Conservation (phyloP, 2,113 vertebrate genomes). For the Ageneiosus marmoratus region DNA sequence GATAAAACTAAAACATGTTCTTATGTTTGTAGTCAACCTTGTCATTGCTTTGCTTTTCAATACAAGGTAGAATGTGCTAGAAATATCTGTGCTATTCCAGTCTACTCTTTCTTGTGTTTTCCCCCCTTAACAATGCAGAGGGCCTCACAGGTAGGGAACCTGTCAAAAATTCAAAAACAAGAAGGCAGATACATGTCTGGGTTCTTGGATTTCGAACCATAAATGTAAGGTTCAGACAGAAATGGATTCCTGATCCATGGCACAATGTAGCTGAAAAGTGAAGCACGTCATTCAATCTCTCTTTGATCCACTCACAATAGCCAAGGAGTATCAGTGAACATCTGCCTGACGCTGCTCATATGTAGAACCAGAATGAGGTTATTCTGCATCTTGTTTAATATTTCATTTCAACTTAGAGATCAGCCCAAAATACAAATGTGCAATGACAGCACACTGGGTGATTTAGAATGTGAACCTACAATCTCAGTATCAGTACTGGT, state of each 20-base stretch:
- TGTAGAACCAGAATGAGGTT: not conserved
- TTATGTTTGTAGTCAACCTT: not conserved
- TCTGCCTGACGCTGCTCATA: constrained; percentile 3
- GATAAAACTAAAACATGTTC: not conserved
- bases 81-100: constrained; percentile 1
- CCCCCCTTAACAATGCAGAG: not conserved
- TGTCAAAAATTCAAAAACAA: constrained; percentile 30
- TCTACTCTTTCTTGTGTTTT: not conserved
- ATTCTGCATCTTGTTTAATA: not conserved
- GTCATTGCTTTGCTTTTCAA: not conserved
- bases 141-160: constrained; percentile 21
- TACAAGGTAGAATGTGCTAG: not conserved
- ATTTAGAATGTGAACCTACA: not conserved
- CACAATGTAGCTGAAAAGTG: not conserved
- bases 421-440: not conserved
- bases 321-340: not conserved
- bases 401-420: not conserved
- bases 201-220: constrained; percentile 16
- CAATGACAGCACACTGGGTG: not conserved
- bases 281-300: not conserved
- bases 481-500: not conserved
- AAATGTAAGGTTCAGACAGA: not conserved
- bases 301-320: not conserved
- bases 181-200: constrained; percentile 16
- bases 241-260: not conserved